Conservation (phyloP, 2,797 vertebrate species). For the Synanceia verrucosa region DNA sequence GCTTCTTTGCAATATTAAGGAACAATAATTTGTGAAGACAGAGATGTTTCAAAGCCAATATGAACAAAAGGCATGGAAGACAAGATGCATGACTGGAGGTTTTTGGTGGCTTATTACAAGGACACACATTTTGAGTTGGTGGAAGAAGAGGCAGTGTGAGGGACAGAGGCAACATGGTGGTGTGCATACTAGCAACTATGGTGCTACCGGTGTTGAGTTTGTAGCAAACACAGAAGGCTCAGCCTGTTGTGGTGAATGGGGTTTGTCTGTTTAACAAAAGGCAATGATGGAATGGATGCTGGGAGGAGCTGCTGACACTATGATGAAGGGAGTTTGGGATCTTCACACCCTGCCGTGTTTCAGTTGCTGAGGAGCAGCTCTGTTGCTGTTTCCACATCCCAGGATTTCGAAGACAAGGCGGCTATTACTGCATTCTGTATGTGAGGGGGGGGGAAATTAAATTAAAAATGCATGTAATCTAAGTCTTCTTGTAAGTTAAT, state of each 20-base stretch:
- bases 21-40: background rate
- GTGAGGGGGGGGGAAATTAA: background rate
- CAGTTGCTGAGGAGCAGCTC: constrained; percentile 98
- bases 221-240: constrained; percentile 53
- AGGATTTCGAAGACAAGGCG: constrained; percentile 99
- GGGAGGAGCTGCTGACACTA: constrained; percentile 43
- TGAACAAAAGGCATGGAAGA: constrained; percentile 38
- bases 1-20: constrained; percentile 26
- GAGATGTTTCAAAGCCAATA: constrained; percentile 4
- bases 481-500: background rate
- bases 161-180: constrained; percentile 48
- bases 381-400: constrained; percentile 98
- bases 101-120: constrained; percentile 26
- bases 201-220: constrained; percentile 51
- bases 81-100: constrained; percentile 18
- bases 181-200: constrained; percentile 51
- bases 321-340: constrained; percentile 75
- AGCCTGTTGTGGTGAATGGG: constrained; percentile 46
- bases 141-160: constrained; percentile 4
- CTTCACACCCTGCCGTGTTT: constrained; percentile 83
- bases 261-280: constrained; percentile 49
- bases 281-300: constrained; percentile 54
- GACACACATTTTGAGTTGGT: constrained; percentile 16
- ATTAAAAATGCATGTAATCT: background rate
- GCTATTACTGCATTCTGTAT: constrained; percentile 98